Evolutionary conservation across 2,113 vertebrate species (phyloP).

Genomic region (chimpanzee (Pan troglodytes)): DNA sequence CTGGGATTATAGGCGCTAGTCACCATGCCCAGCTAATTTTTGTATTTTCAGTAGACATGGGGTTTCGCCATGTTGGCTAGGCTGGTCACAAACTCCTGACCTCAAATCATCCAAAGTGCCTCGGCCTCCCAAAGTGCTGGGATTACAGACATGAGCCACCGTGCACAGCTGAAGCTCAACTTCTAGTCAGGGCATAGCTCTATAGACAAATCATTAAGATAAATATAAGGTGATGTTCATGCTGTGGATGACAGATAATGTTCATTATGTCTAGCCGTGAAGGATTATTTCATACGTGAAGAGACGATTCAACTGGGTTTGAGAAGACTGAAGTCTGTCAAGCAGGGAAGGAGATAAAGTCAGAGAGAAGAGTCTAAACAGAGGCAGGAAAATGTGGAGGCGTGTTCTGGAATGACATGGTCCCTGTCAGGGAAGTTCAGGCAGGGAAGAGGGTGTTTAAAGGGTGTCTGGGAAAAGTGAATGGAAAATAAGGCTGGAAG

Average conservation of each 20-base stretch:
- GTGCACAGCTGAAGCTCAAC: neutral
- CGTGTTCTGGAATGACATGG: rapidly evolving
- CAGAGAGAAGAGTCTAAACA: neutral
- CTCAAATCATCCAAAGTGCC: no score
- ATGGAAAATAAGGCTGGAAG: neutral
- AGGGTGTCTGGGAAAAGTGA: neutral
- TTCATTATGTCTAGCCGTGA: no score
- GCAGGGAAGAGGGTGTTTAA: neutral
- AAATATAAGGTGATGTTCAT: no score
- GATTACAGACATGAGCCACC: no score
- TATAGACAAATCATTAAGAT: neutral
- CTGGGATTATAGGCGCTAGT: no score
- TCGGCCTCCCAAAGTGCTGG: no score
- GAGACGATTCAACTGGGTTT: neutral
- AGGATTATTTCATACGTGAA: no score
- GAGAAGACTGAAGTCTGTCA: neutral
- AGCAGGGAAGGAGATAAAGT: neutral
- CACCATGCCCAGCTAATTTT: no score
- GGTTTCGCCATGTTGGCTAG: no score
- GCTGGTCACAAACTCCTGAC: no score
- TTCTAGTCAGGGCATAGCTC: rapidly evolving
- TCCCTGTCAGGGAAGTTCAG: rapidly evolving
- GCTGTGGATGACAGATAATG: no score
- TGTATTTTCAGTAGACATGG: no score
- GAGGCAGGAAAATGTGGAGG: neutral